These are phyloP conservation scores for Acanthopleura granulata DNA, from an alignment of 2,888 invertebrate genomes.

Conservation along the genomic window DNA sequence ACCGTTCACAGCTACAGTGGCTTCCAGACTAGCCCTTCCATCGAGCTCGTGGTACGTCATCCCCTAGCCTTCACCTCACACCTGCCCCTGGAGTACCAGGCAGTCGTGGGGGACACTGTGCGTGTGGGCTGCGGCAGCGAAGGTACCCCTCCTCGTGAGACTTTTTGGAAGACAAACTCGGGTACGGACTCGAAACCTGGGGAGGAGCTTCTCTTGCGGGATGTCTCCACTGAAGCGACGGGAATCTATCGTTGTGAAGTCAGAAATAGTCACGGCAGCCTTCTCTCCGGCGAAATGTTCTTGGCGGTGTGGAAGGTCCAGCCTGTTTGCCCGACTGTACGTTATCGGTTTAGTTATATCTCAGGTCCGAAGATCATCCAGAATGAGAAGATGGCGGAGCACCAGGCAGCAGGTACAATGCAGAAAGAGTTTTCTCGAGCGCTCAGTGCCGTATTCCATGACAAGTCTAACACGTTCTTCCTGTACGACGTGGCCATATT, in stretches of 20 bases:
- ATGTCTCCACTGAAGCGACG: not conserved
- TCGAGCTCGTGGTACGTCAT: not conserved
- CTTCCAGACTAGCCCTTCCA: not conserved
- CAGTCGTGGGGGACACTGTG: not conserved
- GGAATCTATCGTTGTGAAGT: not conserved
- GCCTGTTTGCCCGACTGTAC: not conserved
- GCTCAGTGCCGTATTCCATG: not conserved
- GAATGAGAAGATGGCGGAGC: not conserved
- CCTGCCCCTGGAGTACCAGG: not conserved
- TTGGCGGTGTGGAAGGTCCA: not conserved
- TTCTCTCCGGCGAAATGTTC: not conserved
- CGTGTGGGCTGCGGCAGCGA: not conserved
- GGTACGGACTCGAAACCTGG: not conserved
- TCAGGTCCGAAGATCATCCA: not conserved
- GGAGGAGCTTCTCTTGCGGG: not conserved
- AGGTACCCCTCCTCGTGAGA: not conserved
- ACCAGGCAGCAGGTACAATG: not conserved
- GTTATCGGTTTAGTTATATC: constrained; percentile 4
- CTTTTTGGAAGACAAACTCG: not conserved
- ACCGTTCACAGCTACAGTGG: not conserved
- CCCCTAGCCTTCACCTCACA: not conserved
- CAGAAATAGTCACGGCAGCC: not conserved
- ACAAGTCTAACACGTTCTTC: not conserved
- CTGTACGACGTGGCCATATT: not conserved
- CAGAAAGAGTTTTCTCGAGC: not conserved